phyloP scores from a whole-genome alignment of 2,888 invertebrate genomes.

The Drosophila longiperda region DNA sequence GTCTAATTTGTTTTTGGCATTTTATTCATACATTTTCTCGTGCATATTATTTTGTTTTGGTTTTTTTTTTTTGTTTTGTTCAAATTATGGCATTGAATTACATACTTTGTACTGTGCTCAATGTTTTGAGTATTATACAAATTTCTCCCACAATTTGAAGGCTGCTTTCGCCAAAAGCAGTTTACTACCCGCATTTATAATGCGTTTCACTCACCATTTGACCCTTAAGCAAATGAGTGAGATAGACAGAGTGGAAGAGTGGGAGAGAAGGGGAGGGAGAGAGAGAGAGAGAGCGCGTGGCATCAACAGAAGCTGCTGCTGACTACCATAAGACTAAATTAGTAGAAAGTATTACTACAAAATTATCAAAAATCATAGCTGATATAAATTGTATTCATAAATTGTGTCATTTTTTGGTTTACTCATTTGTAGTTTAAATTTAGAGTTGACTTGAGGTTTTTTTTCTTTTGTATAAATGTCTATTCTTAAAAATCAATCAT shows the following conservation, averaged over 20 bases:
- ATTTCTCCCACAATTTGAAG: conserved; percentile 64
- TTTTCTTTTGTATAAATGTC: not conserved
- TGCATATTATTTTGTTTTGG: conserved; percentile 58
- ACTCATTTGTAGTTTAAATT: not conserved
- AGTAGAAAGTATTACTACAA: not conserved
- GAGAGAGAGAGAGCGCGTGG: conserved; percentile 24
- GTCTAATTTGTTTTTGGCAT: conserved; percentile 37
- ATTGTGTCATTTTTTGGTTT: not conserved
- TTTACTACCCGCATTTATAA: conserved; percentile 51
- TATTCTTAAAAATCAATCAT: not conserved
- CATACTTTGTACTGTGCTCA: conserved; percentile 10
- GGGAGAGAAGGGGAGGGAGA: conserved; percentile 3
- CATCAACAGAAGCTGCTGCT: conserved; percentile 37
- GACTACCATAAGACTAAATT: not conserved
- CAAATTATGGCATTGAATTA: conserved; percentile 70
- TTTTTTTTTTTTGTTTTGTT: conserved; percentile 27
- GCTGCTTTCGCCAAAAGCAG: conserved; percentile 34
- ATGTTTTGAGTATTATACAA: conserved; percentile 18
- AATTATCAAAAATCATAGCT: not conserved
- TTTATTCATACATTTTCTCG: conserved; percentile 27
- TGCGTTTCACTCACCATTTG: conserved; percentile 41
- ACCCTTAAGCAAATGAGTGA: not conserved
- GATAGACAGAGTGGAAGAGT: not conserved
- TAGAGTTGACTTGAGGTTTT: not conserved
- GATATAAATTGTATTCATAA: not conserved